A percentile compares a stretch with the other conserved stretches of the same genome.
phyloP scores from a whole-genome alignment of 2,888 invertebrate species.

The Endomychus coccineus region DNA sequence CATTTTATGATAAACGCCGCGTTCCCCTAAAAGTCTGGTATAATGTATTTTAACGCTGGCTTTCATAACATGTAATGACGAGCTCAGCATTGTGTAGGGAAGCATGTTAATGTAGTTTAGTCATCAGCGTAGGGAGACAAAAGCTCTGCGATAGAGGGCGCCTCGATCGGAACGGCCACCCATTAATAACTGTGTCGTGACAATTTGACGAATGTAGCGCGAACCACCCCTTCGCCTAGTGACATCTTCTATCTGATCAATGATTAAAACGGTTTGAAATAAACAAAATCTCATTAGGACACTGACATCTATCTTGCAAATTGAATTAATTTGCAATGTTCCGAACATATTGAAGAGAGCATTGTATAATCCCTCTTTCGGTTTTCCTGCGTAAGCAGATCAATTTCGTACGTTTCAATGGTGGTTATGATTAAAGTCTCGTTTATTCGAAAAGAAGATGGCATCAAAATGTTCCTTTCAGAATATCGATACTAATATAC shows the following conservation, averaged over 20 bases:
- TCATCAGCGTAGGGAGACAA: slow-evolving; percentile 30
- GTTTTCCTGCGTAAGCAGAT: too few species aligned
- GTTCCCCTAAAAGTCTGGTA: slow-evolving; percentile 32
- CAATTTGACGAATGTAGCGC: slow-evolving; percentile 42
- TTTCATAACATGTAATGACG: slow-evolving; percentile 42
- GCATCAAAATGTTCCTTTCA: too few species aligned
- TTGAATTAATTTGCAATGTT: too few species aligned
- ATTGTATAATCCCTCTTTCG: too few species aligned
- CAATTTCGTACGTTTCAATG: too few species aligned
- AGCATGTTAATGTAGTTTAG: slow-evolving; percentile 42
- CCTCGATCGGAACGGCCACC: slow-evolving; percentile 36
- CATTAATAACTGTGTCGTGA: slow-evolving; percentile 42
- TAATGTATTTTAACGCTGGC: slow-evolving; percentile 39
- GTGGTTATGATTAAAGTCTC: too few species aligned
- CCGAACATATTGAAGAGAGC: too few species aligned
- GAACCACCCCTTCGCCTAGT: slow-evolving; percentile 51
- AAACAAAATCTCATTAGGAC: too few species aligned
- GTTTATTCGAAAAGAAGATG: too few species aligned
- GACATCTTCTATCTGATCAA: slow-evolving; percentile 16
- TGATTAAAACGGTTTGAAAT: too few species aligned
- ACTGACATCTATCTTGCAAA: too few species aligned
- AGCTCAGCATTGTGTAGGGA: slow-evolving; percentile 39
- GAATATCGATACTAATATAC: too few species aligned
- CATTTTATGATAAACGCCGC: slow-evolving; percentile 33
- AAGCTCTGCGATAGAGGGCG: slow-evolving; percentile 35